A percentile compares a stretch with the other conserved stretches of the same genome.
These are phyloP conservation scores for Psococerastis gibbosa DNA, from an alignment of 2,888 invertebrate species.

Conservation along the genomic window DNA sequence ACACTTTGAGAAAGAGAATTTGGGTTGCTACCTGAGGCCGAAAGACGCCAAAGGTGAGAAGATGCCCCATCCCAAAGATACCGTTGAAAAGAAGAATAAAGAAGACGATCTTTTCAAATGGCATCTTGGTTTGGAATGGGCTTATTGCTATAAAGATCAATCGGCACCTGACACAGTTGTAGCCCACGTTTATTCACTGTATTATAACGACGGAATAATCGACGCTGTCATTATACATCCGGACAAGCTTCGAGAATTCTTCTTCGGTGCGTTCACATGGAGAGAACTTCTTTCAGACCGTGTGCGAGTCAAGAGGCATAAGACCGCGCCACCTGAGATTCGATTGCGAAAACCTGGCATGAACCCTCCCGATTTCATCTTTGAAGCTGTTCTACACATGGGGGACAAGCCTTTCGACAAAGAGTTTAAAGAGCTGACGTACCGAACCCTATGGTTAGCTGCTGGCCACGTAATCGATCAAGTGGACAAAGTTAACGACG, in stretches of 20 bases:
- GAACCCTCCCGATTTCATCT: slow-evolving; percentile 20
- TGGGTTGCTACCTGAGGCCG: slow-evolving; percentile 4
- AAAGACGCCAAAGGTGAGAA: background rate
- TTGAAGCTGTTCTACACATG: slow-evolving; percentile 18
- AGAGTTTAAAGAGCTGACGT: slow-evolving; percentile 18
- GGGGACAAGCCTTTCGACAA: background rate
- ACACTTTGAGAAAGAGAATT: background rate
- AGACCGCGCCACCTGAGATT: background rate
- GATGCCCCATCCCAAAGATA: slow-evolving; percentile 1
- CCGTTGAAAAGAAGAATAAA: background rate
- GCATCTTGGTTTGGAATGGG: background rate
- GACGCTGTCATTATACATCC: slow-evolving; percentile 9
- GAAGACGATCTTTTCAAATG: background rate
- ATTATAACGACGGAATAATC: slow-evolving; percentile 14
- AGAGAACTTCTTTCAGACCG: slow-evolving; percentile 14
- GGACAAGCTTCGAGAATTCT: slow-evolving; percentile 13
- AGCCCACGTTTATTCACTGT: slow-evolving; percentile 1
- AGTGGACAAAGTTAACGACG: slow-evolving; percentile 21
- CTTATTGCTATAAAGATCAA: background rate
- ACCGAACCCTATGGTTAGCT: slow-evolving; percentile 21
- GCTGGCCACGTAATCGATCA: slow-evolving; percentile 23
- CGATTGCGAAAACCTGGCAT: slow-evolving; percentile 4
- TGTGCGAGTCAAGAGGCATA: slow-evolving; percentile 4
- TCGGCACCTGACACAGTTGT: background rate
- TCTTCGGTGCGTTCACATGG: slow-evolving; percentile 17